These are phyloP conservation scores for Boleophthalmus pectinirostris DNA, from an alignment of 2,113 vertebrate species.

Conservation along the genomic window DNA sequence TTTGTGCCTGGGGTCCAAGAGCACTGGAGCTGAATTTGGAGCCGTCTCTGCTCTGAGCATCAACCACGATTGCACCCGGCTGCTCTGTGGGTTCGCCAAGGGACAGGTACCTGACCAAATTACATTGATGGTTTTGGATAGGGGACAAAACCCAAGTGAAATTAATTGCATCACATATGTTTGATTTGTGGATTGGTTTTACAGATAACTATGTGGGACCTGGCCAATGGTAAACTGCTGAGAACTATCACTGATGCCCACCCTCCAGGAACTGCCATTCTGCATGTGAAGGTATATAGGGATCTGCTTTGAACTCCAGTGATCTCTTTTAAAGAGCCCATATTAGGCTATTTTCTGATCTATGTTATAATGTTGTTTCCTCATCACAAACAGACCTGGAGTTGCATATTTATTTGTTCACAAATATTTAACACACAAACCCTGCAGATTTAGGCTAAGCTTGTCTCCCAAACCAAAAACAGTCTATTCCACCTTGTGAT, in stretches of 20 bases:
- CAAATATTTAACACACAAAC: too few species aligned
- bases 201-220: conserved; percentile 99
- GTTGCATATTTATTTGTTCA: too few species aligned
- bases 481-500: too few species aligned
- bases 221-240: conserved; percentile 95
- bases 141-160: neutral
- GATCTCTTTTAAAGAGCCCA: neutral
- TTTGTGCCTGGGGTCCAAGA: conserved; percentile 91
- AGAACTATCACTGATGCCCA: conserved; percentile 96
- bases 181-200: neutral
- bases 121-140: neutral
- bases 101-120: conserved; percentile 83
- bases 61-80: conserved; percentile 92
- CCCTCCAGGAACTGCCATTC: conserved; percentile 93
- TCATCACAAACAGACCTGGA: too few species aligned
- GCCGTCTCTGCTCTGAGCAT: conserved; percentile 95
- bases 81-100: conserved; percentile 98
- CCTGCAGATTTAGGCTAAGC: too few species aligned
- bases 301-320: neutral
- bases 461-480: too few species aligned
- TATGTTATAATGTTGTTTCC: too few species aligned
- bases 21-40: conserved; percentile 92
- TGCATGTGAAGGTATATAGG: conserved; percentile 90
- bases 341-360: too few species aligned
- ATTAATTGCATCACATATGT: neutral